phyloP scores from a whole-genome alignment of 2,888 invertebrate genomes.

The Pheosia tremula region DNA sequence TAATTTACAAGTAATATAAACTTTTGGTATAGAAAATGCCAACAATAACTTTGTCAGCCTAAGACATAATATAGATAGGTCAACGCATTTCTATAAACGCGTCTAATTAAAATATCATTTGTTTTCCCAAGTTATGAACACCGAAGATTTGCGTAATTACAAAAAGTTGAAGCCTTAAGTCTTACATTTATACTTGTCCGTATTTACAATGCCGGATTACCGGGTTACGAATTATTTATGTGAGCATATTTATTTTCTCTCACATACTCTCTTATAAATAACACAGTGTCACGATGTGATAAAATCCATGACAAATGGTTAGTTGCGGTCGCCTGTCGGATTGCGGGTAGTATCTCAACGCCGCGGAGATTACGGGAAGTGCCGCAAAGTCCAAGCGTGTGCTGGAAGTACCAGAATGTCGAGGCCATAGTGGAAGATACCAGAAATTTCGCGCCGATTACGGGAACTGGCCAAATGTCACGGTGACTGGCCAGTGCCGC shows the following conservation, averaged over 20 bases:
- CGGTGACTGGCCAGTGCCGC: too few relatives aligned
- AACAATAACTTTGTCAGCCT: background rate
- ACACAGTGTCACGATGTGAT: too few relatives aligned
- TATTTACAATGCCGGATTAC: background rate
- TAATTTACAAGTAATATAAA: background rate
- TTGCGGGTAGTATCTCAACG: background rate
- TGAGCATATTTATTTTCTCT: too few relatives aligned
- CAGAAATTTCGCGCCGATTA: too few relatives aligned
- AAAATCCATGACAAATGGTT: background rate
- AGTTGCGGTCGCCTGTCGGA: conserved; percentile 2
- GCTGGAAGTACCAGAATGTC: too few relatives aligned
- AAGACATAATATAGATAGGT: background rate
- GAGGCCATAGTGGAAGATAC: too few relatives aligned
- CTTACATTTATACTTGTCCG: background rate
- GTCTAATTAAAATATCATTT: background rate
- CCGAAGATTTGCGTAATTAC: background rate
- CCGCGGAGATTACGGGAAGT: background rate
- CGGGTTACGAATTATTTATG: background rate
- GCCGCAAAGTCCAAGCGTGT: background rate
- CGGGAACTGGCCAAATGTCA: too few relatives aligned
- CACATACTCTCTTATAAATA: too few relatives aligned
- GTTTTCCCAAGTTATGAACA: background rate
- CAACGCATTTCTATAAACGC: background rate
- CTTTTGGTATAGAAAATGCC: conserved; percentile 2
- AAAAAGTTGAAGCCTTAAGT: background rate